A percentile compares a stretch with the other conserved stretches of the same genome.
These are phyloP conservation scores for Brotula barbata DNA, from an alignment of 2,797 vertebrate species.

Conservation along the genomic window DNA sequence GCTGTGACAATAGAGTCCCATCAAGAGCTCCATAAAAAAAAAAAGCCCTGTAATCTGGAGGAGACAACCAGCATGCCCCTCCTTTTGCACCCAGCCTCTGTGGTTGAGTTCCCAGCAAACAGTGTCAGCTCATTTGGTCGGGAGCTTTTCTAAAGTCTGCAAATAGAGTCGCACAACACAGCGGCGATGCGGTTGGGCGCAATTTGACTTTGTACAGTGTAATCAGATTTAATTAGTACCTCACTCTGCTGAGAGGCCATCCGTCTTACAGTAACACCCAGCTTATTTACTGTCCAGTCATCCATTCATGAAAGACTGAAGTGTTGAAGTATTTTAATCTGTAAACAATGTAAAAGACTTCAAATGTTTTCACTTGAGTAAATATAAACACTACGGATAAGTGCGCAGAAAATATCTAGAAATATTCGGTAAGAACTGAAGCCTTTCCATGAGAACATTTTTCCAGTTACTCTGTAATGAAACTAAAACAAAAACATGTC, in stretches of 20 bases:
- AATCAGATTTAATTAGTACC: constrained; percentile 55
- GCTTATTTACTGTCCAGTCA: constrained; percentile 21
- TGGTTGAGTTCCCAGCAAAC: constrained; percentile 56
- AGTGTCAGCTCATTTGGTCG: constrained; percentile 31
- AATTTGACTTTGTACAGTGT: constrained; percentile 32
- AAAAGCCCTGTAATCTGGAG: constrained; percentile 63
- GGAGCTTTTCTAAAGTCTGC: constrained; percentile 3
- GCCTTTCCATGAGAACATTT: constrained; percentile 27
- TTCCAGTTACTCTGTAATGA: constrained; percentile 21
- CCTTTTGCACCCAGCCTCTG: constrained; percentile 27
- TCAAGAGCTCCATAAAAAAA: constrained; percentile 45
- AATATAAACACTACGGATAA: too few species aligned
- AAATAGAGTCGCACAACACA: constrained; percentile 25
- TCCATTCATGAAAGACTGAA: constrained; percentile 12
- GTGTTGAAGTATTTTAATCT: background rate
- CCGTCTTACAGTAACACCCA: constrained; percentile 29
- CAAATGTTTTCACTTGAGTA: too few species aligned
- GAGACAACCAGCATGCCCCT: constrained; percentile 35
- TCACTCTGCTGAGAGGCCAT: constrained; percentile 29
- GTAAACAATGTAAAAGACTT: constrained; percentile 2
- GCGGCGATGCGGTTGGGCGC: constrained; percentile 13
- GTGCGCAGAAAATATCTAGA: too few species aligned
- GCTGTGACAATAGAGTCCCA: constrained; percentile 53
- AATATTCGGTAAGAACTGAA: too few species aligned
- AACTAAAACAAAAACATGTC: constrained; percentile 29